Evolutionary conservation across 2,888 invertebrate genomes (phyloP).

Genomic region (Zaprionus lineosus): DNA sequence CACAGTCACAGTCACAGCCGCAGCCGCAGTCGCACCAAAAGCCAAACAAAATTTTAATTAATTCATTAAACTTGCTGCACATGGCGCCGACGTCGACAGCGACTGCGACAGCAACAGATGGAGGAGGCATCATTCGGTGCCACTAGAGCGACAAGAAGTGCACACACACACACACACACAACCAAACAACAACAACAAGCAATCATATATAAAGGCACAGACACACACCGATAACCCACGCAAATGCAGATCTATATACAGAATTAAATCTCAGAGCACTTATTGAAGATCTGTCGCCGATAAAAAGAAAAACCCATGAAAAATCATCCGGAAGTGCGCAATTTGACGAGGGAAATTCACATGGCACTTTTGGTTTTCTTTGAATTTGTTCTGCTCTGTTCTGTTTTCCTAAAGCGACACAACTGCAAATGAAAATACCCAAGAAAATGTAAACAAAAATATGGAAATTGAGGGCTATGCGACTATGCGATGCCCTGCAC

Average conservation of each 20-base stretch:
- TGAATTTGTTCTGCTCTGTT: conserved; percentile 21
- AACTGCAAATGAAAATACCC: conserved; percentile 13
- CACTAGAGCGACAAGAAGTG: conserved; percentile 32
- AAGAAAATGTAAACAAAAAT: conserved; percentile 41
- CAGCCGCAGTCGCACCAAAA: conserved; percentile 6
- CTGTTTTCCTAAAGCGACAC: conserved; percentile 11
- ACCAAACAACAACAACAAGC: background rate
- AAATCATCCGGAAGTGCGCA: conserved; percentile 71
- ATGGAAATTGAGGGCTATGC: conserved; percentile 4
- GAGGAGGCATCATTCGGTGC: conserved; percentile 28
- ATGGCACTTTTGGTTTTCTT: conserved; percentile 18
- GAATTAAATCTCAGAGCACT: conserved; percentile 20
- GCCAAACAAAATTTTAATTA: conserved; percentile 64
- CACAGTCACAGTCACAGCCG: conserved; percentile 10
- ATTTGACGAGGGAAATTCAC: conserved; percentile 47
- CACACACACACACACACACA: conserved; percentile 13
- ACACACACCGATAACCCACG: background rate
- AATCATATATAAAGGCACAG: conserved; percentile 10
- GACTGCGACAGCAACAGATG: conserved; percentile 25
- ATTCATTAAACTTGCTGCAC: conserved; percentile 70
- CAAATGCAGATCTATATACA: conserved; percentile 1
- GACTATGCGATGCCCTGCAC: background rate
- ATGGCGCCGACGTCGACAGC: conserved; percentile 45
- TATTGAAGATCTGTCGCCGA: conserved; percentile 35
- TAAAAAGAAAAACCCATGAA: conserved; percentile 20